Conservation (phyloP, 1,140 invertebrate genomes). For the Pygmarrhopalites habei region DNA sequence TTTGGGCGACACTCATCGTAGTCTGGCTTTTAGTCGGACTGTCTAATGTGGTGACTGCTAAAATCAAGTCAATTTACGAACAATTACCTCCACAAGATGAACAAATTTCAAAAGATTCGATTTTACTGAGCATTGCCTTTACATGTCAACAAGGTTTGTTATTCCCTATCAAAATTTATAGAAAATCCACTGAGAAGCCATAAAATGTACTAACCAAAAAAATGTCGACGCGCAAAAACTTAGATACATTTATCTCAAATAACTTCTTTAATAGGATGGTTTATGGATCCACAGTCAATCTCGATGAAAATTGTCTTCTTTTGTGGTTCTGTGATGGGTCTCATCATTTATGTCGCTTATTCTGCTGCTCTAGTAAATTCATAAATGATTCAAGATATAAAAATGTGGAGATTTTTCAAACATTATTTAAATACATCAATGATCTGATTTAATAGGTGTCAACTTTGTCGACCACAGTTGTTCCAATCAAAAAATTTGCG, state of each 20-base stretch:
- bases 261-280: background rate
- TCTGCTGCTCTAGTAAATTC: constrained; percentile 25
- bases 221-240: too few species aligned
- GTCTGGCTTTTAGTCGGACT: background rate
- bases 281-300: background rate
- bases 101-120: constrained; percentile 6
- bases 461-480: constrained; percentile 9
- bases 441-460: too few species aligned
- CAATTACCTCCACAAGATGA: background rate
- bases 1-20: background rate
- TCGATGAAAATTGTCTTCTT: constrained; percentile 10
- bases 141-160: constrained; percentile 8
- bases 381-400: too few species aligned
- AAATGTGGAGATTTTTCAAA: too few species aligned
- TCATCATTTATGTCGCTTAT: constrained; percentile 23
- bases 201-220: too few species aligned
- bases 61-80: background rate
- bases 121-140: constrained; percentile 4
- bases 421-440: too few species aligned
- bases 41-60: background rate
- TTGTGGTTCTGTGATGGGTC: constrained; percentile 9
- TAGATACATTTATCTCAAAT: background rate
- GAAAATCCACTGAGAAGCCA: too few species aligned
- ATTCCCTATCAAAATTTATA: too few species aligned
- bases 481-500: constrained; percentile 18